A percentile compares a stretch with the other conserved stretches of the same genome.
Evolutionary conservation across 2,797 vertebrate species (phyloP).

Genomic region (Eurystomus glaucurus): DNA sequence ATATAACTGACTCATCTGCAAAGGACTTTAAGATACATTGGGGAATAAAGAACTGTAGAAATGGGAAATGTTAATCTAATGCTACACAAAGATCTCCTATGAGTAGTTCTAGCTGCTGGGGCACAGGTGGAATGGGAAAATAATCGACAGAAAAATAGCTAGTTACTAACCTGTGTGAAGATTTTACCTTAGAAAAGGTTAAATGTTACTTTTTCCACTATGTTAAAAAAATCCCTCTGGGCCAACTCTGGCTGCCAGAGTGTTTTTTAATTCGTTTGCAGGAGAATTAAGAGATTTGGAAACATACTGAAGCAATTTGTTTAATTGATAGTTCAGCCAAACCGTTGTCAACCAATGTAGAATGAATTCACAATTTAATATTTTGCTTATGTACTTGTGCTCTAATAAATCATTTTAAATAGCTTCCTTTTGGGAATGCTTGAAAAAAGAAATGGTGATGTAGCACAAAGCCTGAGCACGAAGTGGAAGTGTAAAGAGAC

Average conservation of each 20-base stretch:
- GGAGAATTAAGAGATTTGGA: constrained; percentile 10
- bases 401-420: background rate
- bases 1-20: constrained; percentile 29
- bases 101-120: background rate
- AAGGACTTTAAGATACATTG: background rate
- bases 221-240: background rate
- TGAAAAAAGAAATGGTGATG: background rate
- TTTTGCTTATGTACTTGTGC: background rate
- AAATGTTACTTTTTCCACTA: background rate
- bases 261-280: background rate
- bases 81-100: background rate
- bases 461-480: background rate
- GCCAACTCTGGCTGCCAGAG: background rate
- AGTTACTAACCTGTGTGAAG: background rate
- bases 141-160: background rate
- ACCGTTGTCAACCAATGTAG: background rate
- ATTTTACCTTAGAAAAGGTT: background rate
- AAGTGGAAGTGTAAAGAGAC: background rate
- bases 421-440: background rate
- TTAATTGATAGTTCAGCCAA: constrained; percentile 24
- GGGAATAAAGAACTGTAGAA: background rate
- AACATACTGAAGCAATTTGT: constrained; percentile 29
- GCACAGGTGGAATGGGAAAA: background rate
- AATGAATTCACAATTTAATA: background rate
- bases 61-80: constrained; percentile 5